phyloP scores from a whole-genome alignment of 2,888 invertebrate species.

The Colletes collaris region DNA sequence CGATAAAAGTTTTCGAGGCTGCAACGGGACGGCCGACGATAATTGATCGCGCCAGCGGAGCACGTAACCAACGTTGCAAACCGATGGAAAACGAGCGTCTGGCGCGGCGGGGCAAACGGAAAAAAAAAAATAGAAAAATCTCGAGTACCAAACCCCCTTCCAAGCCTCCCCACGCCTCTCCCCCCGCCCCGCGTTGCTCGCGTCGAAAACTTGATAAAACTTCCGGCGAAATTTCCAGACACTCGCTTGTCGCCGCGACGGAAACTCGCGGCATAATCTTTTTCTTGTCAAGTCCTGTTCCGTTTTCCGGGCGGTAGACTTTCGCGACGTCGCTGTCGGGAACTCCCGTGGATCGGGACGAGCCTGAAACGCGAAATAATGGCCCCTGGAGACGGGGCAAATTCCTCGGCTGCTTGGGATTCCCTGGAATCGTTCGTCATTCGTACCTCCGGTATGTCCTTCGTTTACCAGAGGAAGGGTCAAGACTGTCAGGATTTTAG shows the following conservation, averaged over 20 bases:
- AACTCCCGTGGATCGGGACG: constrained; percentile 28
- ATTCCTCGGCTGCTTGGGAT: background rate
- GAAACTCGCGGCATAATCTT: constrained; percentile 52
- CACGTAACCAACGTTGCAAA: constrained; percentile 35
- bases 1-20: constrained; percentile 44
- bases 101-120: background rate
- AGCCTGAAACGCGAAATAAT: constrained; percentile 52
- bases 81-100: constrained; percentile 30
- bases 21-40: constrained; percentile 50
- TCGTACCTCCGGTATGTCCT: no score
- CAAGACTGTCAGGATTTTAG: no score
- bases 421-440: background rate
- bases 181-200: background rate
- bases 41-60: constrained; percentile 63
- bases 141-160: background rate
- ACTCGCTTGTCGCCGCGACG: constrained; percentile 31
- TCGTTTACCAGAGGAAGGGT: no score
- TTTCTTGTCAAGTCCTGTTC: constrained; percentile 44
- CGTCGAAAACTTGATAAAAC: constrained; percentile 62
- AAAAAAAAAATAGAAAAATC: constrained; percentile 9
- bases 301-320: constrained; percentile 16
- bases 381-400: background rate
- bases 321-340: constrained; percentile 9
- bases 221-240: constrained; percentile 56
- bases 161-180: background rate